Evolutionary conservation across 2,113 vertebrate species (phyloP).

Genomic region (Pseudorasbora parva): DNA sequence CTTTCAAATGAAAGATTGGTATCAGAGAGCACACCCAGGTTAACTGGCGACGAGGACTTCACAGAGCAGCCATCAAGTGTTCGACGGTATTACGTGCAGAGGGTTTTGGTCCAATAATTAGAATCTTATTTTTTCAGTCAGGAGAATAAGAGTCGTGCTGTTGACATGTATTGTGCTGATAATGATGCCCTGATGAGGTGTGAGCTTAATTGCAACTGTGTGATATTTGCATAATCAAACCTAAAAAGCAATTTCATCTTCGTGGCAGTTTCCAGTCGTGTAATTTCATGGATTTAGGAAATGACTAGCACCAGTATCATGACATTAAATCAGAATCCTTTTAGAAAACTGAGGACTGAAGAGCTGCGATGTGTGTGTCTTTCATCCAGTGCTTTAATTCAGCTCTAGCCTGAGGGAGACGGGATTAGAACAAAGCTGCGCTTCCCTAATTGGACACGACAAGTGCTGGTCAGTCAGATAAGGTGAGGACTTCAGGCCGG

Average conservation of each 20-base stretch:
- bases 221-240: slow-evolving; percentile 14
- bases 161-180: slow-evolving; percentile 10
- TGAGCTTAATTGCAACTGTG: slow-evolving; percentile 26
- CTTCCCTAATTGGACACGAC: slow-evolving; percentile 67
- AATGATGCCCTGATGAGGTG: slow-evolving; percentile 16
- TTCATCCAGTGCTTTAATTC: slow-evolving; percentile 35
- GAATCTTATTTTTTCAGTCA: too few species aligned
- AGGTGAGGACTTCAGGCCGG: slow-evolving; percentile 44
- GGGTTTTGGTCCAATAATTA: too few species aligned
- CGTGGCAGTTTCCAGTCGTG: background rate
- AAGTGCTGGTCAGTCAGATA: slow-evolving; percentile 62
- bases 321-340: background rate
- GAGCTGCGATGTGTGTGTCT: slow-evolving; percentile 14
- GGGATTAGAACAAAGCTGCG: slow-evolving; percentile 64
- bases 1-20: too few species aligned
- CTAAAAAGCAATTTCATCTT: slow-evolving; percentile 2
- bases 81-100: too few species aligned
- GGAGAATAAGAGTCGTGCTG: too few species aligned
- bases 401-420: slow-evolving; percentile 49
- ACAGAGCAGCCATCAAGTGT: too few species aligned
- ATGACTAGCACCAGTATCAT: slow-evolving; percentile 2
- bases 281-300: background rate
- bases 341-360: background rate
- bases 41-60: too few species aligned
- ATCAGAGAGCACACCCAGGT: too few species aligned